Percentiles rank a stretch among this genome's conserved stretches.
Evolutionary conservation across 1,140 invertebrate species (phyloP).

Genomic region (Eulimnadia texana): DNA sequence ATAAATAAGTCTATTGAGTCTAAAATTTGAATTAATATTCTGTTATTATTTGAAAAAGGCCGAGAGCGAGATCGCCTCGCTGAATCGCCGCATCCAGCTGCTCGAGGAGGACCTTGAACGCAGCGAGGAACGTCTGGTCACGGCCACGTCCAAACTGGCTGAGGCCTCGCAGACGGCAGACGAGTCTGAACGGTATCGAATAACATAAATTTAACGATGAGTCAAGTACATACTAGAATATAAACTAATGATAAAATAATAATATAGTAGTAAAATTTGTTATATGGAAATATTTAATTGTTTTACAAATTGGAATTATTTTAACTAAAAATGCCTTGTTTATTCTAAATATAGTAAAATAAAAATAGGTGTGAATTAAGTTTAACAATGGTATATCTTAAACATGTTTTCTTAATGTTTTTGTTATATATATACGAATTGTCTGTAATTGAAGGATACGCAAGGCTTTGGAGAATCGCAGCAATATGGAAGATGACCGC

Average conservation of each 20-base stretch:
- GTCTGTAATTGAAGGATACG: too few species aligned
- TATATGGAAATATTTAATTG: too few species aligned
- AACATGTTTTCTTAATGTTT: too few species aligned
- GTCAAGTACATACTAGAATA: too few species aligned
- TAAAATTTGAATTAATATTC: conserved; percentile 17
- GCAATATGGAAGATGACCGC: conserved; percentile 96
- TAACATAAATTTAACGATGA: background rate
- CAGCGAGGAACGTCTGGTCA: conserved; percentile 91
- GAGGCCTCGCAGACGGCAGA: conserved; percentile 97
- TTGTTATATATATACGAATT: too few species aligned
- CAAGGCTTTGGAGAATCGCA: conserved; percentile 95
- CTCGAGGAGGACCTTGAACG: conserved; percentile 97
- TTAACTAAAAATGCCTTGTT: too few species aligned
- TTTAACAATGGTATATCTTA: too few species aligned
- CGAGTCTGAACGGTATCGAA: conserved; percentile 93
- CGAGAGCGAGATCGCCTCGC: conserved; percentile 92
- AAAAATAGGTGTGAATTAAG: too few species aligned
- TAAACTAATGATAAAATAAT: too few species aligned
- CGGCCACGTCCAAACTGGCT: conserved; percentile 90
- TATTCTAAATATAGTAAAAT: too few species aligned
- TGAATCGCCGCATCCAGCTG: conserved; percentile 95
- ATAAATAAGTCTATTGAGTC: background rate
- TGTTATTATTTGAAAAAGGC: conserved; percentile 49
- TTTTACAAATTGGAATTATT: too few species aligned
- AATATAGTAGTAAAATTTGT: too few species aligned